Evolutionary conservation across 1,140 invertebrate genomes (phyloP).

Genomic region (Bombus sibiricus): DNA sequence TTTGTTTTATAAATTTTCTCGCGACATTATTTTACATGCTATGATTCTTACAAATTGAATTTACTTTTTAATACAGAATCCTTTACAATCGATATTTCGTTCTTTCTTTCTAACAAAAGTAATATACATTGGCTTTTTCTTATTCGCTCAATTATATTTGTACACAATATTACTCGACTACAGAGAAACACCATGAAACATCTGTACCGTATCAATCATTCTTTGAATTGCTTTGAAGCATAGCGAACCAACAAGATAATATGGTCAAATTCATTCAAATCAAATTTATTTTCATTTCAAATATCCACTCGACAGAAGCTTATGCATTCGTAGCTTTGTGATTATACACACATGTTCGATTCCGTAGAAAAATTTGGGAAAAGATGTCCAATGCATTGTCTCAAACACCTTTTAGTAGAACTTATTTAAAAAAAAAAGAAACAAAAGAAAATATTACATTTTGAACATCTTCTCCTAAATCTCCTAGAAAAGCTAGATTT

Average conservation of each 20-base stretch:
- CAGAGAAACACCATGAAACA: background rate
- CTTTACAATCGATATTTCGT: background rate
- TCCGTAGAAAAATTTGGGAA: conserved; percentile 8
- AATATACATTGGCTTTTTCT: conserved; percentile 36
- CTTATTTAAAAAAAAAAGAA: background rate
- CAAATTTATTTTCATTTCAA: background rate
- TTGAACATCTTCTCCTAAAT: conserved; percentile 21
- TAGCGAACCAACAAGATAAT: background rate
- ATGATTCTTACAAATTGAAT: background rate
- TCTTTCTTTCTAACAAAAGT: conserved; percentile 51
- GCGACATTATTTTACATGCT: background rate
- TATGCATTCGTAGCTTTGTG: conserved; percentile 42
- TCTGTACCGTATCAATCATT: conserved; percentile 10
- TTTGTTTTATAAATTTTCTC: background rate
- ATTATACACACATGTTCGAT: conserved; percentile 1
- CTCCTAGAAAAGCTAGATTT: background rate
- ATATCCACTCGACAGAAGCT: background rate
- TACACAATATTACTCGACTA: background rate
- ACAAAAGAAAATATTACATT: background rate
- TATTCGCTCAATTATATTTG: background rate
- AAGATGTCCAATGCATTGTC: background rate
- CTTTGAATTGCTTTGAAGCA: background rate
- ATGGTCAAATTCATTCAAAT: background rate
- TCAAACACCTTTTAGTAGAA: background rate
- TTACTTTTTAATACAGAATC: background rate